Percentiles rank a stretch among this genome's conserved stretches.
These are phyloP conservation scores for Nyctereutes procyonoides DNA, from an alignment of 2,113 vertebrate genomes.

Conservation along the genomic window DNA sequence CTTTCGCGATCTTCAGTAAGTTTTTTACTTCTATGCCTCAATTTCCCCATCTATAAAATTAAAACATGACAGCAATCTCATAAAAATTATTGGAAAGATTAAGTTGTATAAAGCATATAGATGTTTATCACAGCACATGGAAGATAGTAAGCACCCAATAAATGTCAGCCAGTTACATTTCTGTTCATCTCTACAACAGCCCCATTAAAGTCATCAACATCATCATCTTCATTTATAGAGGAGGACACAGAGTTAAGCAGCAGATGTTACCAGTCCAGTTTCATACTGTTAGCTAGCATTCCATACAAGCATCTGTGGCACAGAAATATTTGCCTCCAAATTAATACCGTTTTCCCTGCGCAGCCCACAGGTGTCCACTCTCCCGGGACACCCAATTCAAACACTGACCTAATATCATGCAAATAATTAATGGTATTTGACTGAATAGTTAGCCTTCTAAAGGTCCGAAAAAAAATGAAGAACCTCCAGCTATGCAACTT, in stretches of 20 bases:
- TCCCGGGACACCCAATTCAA: not conserved
- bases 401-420: not conserved
- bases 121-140: not conserved
- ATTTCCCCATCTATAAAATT: not conserved
- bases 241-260: not conserved
- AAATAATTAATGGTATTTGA: not conserved
- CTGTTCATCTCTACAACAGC: not conserved
- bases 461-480: not conserved
- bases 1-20: not conserved
- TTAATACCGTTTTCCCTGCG: not conserved
- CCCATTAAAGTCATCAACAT: not conserved
- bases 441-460: not conserved
- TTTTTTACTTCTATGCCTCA: conserved; percentile 17
- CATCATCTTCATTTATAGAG: not conserved
- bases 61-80: not conserved
- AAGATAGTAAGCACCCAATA: not conserved
- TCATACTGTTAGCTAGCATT: not conserved
- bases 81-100: not conserved
- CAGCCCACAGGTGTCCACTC: not conserved
- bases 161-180: not conserved
- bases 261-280: not conserved
- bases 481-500: not conserved
- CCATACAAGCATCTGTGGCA: not conserved
- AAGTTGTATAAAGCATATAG: not conserved
- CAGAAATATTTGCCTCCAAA: conserved; percentile 12